Conservation (phyloP, 2,888 invertebrate genomes). For the Onthophagus sagittarius region DNA sequence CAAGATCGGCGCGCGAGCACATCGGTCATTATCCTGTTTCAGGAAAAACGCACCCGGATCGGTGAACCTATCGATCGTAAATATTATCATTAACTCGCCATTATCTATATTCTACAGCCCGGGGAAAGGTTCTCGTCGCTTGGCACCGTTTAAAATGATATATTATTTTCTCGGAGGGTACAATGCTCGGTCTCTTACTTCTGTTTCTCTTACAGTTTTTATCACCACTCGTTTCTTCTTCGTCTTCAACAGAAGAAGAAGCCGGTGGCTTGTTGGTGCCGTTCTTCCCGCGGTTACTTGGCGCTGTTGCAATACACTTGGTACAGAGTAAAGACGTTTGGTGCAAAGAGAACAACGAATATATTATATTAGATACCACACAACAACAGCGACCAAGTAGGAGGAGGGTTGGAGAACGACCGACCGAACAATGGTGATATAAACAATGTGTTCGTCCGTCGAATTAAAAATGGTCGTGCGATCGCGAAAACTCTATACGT, state of each 20-base stretch:
- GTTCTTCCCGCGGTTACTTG: too few relatives aligned
- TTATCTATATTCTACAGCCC: slow-evolving; percentile 22
- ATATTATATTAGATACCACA: slow-evolving; percentile 49
- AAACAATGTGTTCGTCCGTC: slow-evolving; percentile 45
- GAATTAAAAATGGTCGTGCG: slow-evolving; percentile 36
- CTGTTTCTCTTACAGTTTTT: not conserved
- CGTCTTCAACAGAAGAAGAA: not conserved
- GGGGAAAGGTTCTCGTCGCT: slow-evolving; percentile 14
- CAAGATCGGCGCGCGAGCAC: slow-evolving; percentile 1
- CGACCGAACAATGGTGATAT: slow-evolving; percentile 48
- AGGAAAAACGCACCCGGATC: slow-evolving; percentile 23
- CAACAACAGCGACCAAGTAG: slow-evolving; percentile 40
- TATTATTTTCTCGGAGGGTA: slow-evolving; percentile 20
- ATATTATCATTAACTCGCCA: slow-evolving; percentile 21
- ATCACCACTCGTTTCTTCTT: slow-evolving; percentile 1
- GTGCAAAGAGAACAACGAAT: slow-evolving; percentile 45
- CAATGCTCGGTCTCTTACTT: slow-evolving; percentile 7
- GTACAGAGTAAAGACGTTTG: slow-evolving; percentile 28
- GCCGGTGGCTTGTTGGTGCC: not conserved
- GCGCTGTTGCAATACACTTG: too few relatives aligned
- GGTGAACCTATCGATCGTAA: slow-evolving; percentile 20
- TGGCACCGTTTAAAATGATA: slow-evolving; percentile 18
- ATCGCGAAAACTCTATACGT: slow-evolving; percentile 43
- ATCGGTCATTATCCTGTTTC: slow-evolving; percentile 5
- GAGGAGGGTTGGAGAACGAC: slow-evolving; percentile 37